A percentile compares a stretch with the other conserved stretches of the same genome.
Conservation (phyloP, 2,888 invertebrate genomes). For the Pandemis cinnamomeana region DNA sequence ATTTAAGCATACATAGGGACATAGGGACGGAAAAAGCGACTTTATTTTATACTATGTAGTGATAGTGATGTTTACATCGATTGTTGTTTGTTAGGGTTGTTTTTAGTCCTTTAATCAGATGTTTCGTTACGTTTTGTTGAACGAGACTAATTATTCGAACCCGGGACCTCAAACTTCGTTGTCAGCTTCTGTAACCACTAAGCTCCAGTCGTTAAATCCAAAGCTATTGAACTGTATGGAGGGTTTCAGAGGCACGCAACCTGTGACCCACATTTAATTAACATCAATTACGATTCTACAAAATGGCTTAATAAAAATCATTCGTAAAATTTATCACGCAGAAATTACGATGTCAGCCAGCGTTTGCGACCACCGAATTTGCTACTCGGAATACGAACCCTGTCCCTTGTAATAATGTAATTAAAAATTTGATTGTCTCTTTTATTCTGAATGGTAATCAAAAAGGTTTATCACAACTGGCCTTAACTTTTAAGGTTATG, state of each 20-base stretch:
- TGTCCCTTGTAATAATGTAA: conserved; percentile 14
- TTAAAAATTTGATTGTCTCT: conserved; percentile 13
- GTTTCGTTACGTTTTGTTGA: no score
- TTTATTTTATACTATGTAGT: no score
- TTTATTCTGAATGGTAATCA: conserved; percentile 11
- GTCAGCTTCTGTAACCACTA: no score
- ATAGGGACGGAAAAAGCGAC: no score
- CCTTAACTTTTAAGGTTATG: neutral
- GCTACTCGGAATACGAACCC: conserved; percentile 1
- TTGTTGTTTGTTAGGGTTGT: no score
- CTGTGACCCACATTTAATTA: conserved; percentile 14
- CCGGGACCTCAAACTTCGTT: no score
- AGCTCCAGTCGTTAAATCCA: neutral
- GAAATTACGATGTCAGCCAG: conserved; percentile 44
- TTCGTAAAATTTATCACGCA: conserved; percentile 46
- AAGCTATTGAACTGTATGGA: neutral
- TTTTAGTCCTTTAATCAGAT: no score
- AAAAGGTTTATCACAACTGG: conserved; percentile 21
- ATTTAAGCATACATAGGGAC: no score
- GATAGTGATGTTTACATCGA: no score
- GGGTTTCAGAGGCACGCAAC: neutral
- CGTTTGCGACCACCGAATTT: conserved; percentile 14
- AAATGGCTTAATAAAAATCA: conserved; percentile 16
- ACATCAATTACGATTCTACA: conserved; percentile 12
- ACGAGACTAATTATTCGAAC: no score